Base-by-base conservation (phyloP, 2,113 vertebrate genomes). In the Eurystomus gularis region DNA sequence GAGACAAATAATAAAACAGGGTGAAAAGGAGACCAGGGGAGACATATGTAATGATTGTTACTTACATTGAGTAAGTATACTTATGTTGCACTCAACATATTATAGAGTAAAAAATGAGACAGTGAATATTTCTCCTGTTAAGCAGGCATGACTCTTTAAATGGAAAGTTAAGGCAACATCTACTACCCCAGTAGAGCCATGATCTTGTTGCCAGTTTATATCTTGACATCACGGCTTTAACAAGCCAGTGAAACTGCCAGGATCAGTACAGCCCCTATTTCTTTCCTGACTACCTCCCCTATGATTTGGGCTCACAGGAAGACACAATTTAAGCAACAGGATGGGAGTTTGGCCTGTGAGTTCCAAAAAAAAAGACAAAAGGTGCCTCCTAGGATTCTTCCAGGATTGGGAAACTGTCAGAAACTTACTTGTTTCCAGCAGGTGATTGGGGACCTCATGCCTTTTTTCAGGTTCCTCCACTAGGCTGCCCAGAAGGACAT, bases 371-470 rank as follows among this genome's bases (percentile, higher is more conserved):
- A 54, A 1, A 66, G 49, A 2, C 55, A 19, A 1, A 2, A 93
- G 58, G 33, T 26, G 7, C 18, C 10, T 88, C 20, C 16, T 46
- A 82, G 51, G 76, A 72, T 71, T 60, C 26, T 23, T 80, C 54
- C 57, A 39, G 82, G 15, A 5, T 6, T 78, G 51, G 48, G 42
- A 23, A 76, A 60, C n/a, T 78, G 26, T 44, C 17, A 64, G 57
- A 37, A 70, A 81, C 98, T 82, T 98, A 99, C 99, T 99, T 71
- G 98, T 98, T 93, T 99, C 98, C 19, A 99, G 96, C 28, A 99
- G 98, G 90, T 98, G 98, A 97, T 98, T 95, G 16, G 98, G 98
- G 20, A 98, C 94, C 64, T 79, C 94, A 55, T 4, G 60, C 85
- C 90, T 94, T 93, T 90, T 97, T 68, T 96, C 82, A 71, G 97